A percentile compares a stretch with the other conserved stretches of the same genome.
phyloP scores from a whole-genome alignment of 2,888 invertebrate genomes.

The Ochropleura plecta region DNA sequence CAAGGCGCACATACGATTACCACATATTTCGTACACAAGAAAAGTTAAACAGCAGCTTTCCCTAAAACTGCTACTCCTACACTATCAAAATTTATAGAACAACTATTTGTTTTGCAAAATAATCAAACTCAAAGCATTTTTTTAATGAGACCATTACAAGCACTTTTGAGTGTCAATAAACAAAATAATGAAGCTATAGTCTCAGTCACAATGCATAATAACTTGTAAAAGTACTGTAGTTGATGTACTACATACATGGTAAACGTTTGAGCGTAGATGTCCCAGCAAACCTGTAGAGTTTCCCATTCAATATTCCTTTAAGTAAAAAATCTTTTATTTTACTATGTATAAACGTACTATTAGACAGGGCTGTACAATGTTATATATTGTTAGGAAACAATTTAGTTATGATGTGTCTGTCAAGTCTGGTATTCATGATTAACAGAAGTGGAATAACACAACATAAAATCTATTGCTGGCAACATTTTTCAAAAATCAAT shows the following conservation, averaged over 20 bases:
- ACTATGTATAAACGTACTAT: conserved; percentile 15
- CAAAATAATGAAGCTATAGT: too few relatives aligned
- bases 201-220: too few relatives aligned
- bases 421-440: conserved; percentile 2
- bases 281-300: background rate
- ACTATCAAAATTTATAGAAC: background rate
- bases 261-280: background rate
- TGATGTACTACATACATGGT: background rate
- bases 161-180: too few relatives aligned
- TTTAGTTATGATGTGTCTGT: conserved; percentile 26
- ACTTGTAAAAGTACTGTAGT: too few relatives aligned
- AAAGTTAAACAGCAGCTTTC: background rate
- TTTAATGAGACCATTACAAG: too few relatives aligned
- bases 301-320: background rate
- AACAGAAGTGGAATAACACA: background rate
- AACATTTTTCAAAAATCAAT: background rate
- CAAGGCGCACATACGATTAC: background rate
- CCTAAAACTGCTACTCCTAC: background rate
- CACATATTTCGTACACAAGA: background rate
- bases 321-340: background rate
- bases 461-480: background rate
- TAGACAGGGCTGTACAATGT: conserved; percentile 24
- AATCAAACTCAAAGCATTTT: too few relatives aligned
- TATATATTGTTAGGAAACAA: conserved; percentile 27
- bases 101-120: background rate